These are phyloP conservation scores for Bergia puertoricense DNA, from an alignment of 92 coral and sea anemone species.

Conservation along the genomic window DNA sequence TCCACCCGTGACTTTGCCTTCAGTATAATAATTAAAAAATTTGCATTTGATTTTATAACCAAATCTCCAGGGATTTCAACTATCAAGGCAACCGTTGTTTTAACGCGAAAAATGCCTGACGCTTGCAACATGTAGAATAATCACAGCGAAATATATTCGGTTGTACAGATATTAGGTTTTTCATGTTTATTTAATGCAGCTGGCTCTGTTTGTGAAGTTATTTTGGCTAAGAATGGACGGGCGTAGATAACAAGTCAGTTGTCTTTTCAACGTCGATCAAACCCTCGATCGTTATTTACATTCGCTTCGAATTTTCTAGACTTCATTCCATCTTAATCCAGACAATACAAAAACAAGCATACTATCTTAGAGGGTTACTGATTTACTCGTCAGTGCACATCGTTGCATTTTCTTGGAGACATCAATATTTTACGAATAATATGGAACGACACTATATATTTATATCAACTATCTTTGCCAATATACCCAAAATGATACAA, in stretches of 20 bases:
- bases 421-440: conserved; percentile 36
- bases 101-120: conserved; percentile 1
- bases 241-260: not conserved
- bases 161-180: not conserved
- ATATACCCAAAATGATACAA: not conserved
- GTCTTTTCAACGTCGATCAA: conserved; percentile 4
- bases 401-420: conserved; percentile 6
- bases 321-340: not conserved
- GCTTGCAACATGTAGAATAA: not conserved
- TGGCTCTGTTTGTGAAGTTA: not conserved
- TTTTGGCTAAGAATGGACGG: not conserved
- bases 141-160: not conserved
- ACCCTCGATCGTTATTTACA: not conserved
- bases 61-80: not conserved
- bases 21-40: not conserved
- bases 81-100: not conserved
- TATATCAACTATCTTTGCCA: not conserved
- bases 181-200: conserved; percentile 14
- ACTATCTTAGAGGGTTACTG: not conserved
- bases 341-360: not conserved
- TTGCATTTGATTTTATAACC: not conserved
- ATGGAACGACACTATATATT: not conserved
- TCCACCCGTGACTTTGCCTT: conserved; percentile 10
- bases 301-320: conserved; percentile 17
- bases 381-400: not conserved